Percentiles rank a stretch among this genome's conserved stretches.
Evolutionary conservation across 1,140 invertebrate genomes (phyloP).

Genomic region (Orius insidiosus): DNA sequence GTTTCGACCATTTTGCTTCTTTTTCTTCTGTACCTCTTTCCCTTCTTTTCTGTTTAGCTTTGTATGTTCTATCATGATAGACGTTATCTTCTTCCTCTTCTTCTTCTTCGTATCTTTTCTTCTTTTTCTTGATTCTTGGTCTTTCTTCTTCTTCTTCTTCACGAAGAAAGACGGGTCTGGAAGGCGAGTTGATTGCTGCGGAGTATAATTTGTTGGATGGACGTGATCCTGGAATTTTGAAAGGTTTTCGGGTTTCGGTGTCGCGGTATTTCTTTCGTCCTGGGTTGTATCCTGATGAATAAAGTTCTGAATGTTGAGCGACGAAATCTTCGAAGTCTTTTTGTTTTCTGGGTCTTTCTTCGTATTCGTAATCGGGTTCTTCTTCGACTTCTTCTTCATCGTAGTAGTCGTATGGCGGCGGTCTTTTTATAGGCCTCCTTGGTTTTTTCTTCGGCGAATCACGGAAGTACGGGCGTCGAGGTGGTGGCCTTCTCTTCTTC

Average conservation of each 20-base stretch:
- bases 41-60: background rate
- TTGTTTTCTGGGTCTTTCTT: background rate
- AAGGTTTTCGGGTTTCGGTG: background rate
- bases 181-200: background rate
- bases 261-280: background rate
- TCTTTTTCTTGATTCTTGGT: background rate
- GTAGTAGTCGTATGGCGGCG: background rate
- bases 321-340: slow-evolving; percentile 7
- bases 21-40: no score
- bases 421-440: background rate
- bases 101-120: slow-evolving; percentile 3
- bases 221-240: background rate
- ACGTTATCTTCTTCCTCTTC: slow-evolving; percentile 3
- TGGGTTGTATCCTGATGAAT: background rate
- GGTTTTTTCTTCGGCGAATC: slow-evolving; percentile 1
- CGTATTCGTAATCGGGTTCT: slow-evolving; percentile 1
- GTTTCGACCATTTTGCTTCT: no score
- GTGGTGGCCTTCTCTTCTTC: slow-evolving; percentile 1
- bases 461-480: background rate
- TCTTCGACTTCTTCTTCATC: slow-evolving; percentile 2
- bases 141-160: slow-evolving; percentile 1
- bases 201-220: slow-evolving; percentile 5
- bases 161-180: background rate
- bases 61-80: slow-evolving; percentile 4
- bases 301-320: background rate